phyloP scores from a whole-genome alignment of 2,888 invertebrate genomes.

The Hydraecia micacea region DNA sequence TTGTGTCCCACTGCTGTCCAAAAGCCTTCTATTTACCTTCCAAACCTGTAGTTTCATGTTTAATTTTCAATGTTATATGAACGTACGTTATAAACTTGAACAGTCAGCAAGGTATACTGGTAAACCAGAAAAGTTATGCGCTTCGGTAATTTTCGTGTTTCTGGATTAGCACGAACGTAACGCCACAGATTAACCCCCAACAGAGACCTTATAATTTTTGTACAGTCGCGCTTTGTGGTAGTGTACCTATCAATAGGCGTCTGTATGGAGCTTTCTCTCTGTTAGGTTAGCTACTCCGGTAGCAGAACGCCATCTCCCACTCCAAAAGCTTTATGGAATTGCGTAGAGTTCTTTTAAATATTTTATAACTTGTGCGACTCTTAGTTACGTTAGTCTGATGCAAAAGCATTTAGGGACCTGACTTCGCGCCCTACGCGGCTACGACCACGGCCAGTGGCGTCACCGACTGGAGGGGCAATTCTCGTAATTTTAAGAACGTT shows the following conservation, averaged over 20 bases:
- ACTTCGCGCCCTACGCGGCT: not conserved
- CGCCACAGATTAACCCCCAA: not conserved
- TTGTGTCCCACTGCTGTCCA: not conserved
- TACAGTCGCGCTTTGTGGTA: not conserved
- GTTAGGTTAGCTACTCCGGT: not conserved
- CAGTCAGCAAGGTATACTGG: too few relatives aligned
- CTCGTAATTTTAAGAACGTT: too few relatives aligned
- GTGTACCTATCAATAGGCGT: not conserved
- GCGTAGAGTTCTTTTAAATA: not conserved
- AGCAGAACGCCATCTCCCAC: not conserved
- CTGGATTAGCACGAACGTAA: not conserved
- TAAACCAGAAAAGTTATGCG: not conserved
- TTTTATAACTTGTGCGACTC: not conserved
- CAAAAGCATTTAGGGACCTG: not conserved
- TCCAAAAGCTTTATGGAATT: not conserved
- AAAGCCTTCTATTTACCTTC: not conserved
- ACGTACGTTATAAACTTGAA: not conserved
- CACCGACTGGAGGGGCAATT: not conserved
- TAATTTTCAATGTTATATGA: not conserved
- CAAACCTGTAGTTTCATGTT: not conserved
- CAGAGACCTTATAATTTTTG: not conserved
- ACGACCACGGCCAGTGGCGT: too few relatives aligned
- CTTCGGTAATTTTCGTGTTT: not conserved
- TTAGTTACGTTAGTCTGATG: not conserved
- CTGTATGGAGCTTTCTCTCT: not conserved